Percentiles rank a stretch among this genome's conserved stretches.
These are phyloP conservation scores for Synanthedon tipuliformis DNA, from an alignment of 2,888 invertebrate species.

Conservation along the genomic window DNA sequence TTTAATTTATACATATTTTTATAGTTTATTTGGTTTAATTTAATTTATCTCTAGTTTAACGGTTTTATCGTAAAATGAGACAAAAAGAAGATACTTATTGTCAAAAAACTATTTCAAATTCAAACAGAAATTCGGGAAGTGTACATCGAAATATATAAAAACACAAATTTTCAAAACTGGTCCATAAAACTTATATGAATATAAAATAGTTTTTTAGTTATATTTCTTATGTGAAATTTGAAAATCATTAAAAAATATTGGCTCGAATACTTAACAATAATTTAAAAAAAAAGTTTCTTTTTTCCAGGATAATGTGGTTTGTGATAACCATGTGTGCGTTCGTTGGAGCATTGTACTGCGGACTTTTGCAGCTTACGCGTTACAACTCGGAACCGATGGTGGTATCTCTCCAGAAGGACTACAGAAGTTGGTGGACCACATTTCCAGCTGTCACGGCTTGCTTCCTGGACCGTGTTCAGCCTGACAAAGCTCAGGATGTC, in stretches of 20 bases:
- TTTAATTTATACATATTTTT: too few species aligned
- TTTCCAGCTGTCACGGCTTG: slow-evolving; percentile 63
- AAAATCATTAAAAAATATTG: background rate
- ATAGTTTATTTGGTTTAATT: too few species aligned
- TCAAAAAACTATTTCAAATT: too few species aligned
- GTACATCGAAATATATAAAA: too few species aligned
- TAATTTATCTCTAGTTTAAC: too few species aligned
- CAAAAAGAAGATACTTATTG: too few species aligned
- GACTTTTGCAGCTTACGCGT: slow-evolving; percentile 42
- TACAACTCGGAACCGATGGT: slow-evolving; percentile 57
- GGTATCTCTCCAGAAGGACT: slow-evolving; percentile 56
- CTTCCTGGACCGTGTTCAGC: slow-evolving; percentile 40
- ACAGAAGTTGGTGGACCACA: slow-evolving; percentile 49
- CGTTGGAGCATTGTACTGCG: slow-evolving; percentile 48
- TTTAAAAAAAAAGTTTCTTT: background rate
- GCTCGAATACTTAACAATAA: background rate
- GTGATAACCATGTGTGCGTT: slow-evolving; percentile 38
- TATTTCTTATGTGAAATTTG: slow-evolving; percentile 1
- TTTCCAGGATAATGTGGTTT: slow-evolving; percentile 45
- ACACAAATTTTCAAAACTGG: too few species aligned
- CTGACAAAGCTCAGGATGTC: slow-evolving; percentile 29
- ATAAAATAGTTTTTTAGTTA: background rate
- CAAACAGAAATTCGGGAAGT: too few species aligned
- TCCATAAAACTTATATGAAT: too few species aligned
- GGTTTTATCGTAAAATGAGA: too few species aligned